A percentile compares a stretch with the other conserved stretches of the same genome.
These are phyloP conservation scores for Pogonocherus hispidulus DNA, from an alignment of 2,888 invertebrate genomes.

Conservation along the genomic window DNA sequence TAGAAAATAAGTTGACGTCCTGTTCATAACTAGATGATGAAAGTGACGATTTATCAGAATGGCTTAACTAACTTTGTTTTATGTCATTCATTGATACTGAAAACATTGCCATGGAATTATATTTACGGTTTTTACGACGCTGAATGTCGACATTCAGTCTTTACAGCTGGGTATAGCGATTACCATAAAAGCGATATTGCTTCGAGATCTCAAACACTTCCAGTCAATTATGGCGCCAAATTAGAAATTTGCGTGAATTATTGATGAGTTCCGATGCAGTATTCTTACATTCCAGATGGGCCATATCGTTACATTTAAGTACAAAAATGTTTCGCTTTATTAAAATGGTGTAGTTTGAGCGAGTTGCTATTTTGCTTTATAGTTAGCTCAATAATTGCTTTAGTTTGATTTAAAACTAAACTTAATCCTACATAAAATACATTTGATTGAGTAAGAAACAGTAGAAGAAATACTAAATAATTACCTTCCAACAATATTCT, in stretches of 20 bases:
- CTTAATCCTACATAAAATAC: no score
- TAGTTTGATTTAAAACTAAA: no score
- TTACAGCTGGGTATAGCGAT: conserved; percentile 38
- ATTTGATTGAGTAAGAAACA: no score
- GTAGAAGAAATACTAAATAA: no score
- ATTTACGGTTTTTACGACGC: conserved; percentile 34
- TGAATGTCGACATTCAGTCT: conserved; percentile 40
- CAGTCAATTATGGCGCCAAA: conserved; percentile 25
- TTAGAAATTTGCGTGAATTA: conserved; percentile 36
- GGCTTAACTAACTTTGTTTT: neutral
- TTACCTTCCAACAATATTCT: no score
- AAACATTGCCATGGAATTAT: conserved; percentile 41
- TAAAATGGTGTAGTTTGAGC: neutral
- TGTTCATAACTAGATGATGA: neutral
- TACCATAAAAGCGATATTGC: conserved; percentile 45
- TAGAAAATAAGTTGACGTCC: no score
- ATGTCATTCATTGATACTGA: conserved; percentile 20
- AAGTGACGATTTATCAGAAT: neutral
- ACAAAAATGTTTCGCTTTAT: conserved; percentile 17
- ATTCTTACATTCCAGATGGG: conserved; percentile 7
- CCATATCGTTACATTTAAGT: conserved; percentile 23
- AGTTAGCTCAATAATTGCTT: no score
- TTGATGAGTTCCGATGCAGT: conserved; percentile 27
- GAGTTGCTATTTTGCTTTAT: neutral
- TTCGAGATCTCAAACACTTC: conserved; percentile 24